Conservation (phyloP, 2,888 invertebrate genomes). For the Arenicola marina region DNA sequence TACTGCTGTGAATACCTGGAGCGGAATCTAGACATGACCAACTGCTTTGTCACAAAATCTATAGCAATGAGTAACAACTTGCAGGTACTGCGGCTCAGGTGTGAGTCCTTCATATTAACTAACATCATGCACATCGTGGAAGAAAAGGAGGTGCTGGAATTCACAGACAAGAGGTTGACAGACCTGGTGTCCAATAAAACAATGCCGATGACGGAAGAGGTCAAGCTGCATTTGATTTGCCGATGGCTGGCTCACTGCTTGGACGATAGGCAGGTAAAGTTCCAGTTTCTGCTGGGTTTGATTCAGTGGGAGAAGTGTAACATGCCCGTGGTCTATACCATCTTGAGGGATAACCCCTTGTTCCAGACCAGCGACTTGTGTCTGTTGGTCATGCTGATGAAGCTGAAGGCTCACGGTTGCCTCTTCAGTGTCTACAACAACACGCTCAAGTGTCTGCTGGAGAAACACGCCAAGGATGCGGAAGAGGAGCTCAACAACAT, state of each 20-base stretch:
- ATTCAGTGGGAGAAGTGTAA: conserved; percentile 51
- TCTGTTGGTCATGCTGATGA: conserved; percentile 52
- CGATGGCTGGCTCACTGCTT: conserved; percentile 67
- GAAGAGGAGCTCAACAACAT: not conserved
- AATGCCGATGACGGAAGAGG: conserved; percentile 50
- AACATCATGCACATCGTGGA: conserved; percentile 65
- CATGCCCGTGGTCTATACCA: conserved; percentile 60
- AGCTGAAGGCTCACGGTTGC: not conserved
- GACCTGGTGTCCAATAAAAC: conserved; percentile 66
- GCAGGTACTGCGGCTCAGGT: conserved; percentile 66
- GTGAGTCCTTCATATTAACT: conserved; percentile 65
- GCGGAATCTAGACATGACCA: conserved; percentile 68
- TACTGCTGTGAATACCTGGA: conserved; percentile 72
- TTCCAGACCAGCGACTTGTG: conserved; percentile 68
- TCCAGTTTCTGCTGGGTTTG: conserved; percentile 64
- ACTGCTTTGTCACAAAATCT: conserved; percentile 69
- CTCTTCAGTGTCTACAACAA: not conserved
- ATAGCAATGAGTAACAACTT: conserved; percentile 69
- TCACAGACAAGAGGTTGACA: conserved; percentile 64
- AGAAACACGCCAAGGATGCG: not conserved
- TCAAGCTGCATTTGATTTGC: conserved; percentile 64
- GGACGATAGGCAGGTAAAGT: conserved; percentile 64
- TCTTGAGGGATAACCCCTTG: conserved; percentile 67
- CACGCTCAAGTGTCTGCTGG: not conserved
- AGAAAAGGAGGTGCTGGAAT: conserved; percentile 66